Percentiles rank a stretch among this genome's conserved stretches.
phyloP scores from a whole-genome alignment of 2,888 invertebrate genomes.

The Phaedon cochleariae region DNA sequence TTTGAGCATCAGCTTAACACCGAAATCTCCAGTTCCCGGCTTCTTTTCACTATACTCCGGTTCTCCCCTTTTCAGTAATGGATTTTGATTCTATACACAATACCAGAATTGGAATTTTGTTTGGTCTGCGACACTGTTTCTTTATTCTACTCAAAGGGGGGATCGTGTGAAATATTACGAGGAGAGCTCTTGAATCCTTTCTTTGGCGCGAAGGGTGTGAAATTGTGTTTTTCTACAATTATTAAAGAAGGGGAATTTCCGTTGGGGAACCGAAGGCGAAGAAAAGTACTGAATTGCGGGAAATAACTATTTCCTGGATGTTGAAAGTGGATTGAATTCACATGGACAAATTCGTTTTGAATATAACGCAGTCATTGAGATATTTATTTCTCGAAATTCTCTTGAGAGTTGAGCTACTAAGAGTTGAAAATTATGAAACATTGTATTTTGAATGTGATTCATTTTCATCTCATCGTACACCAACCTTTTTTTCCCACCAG shows the following conservation, averaged over 20 bases:
- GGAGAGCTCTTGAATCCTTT: slow-evolving; percentile 21
- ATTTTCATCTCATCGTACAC: no score
- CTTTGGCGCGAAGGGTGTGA: slow-evolving; percentile 36
- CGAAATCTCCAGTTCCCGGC: slow-evolving; percentile 50
- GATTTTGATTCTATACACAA: slow-evolving; percentile 60
- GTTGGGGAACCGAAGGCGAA: slow-evolving; percentile 6
- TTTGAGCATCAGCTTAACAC: slow-evolving; percentile 55
- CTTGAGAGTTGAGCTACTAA: no score
- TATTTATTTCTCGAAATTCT: no score
- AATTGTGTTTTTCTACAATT: slow-evolving; percentile 42
- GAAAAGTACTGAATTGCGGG: not conserved
- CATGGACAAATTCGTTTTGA: no score
- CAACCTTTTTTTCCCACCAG: no score
- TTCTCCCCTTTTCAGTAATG: slow-evolving; percentile 53
- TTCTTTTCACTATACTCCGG: slow-evolving; percentile 44
- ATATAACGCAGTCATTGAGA: no score
- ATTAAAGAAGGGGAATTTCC: slow-evolving; percentile 22
- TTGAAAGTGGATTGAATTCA: not conserved
- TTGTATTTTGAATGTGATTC: no score
- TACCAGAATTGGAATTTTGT: slow-evolving; percentile 49
- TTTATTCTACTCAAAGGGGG: slow-evolving; percentile 45
- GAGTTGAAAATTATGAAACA: no score
- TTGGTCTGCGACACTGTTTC: slow-evolving; percentile 50
- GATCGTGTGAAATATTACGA: slow-evolving; percentile 43
- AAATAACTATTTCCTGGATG: not conserved